Evolutionary conservation across 2,888 invertebrate genomes (phyloP).

Genomic region (Suillia variegata): DNA sequence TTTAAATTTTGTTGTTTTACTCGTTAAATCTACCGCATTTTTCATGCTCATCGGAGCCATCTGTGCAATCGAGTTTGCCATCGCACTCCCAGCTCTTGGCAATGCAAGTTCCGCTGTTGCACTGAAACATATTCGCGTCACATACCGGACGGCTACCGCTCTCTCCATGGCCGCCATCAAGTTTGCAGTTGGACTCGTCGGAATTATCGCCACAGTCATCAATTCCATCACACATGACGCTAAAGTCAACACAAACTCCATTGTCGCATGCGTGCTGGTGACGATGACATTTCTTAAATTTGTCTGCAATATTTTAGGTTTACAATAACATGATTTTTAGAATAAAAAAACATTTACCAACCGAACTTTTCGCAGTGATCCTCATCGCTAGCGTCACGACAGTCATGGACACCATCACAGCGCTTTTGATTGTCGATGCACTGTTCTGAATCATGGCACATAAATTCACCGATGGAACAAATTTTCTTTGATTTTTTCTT

Average conservation of each 20-base stretch:
- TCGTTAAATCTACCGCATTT: constrained; percentile 61
- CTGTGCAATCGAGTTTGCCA: constrained; percentile 74
- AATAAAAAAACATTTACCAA: constrained; percentile 34
- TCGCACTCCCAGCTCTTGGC: constrained; percentile 74
- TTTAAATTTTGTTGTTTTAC: too few species aligned
- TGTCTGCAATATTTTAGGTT: constrained; percentile 32
- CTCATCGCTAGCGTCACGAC: constrained; percentile 67
- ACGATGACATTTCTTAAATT: constrained; percentile 57
- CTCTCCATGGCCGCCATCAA: constrained; percentile 26
- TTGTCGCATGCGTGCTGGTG: constrained; percentile 63
- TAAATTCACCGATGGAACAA: constrained; percentile 63
- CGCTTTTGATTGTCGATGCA: constrained; percentile 62
- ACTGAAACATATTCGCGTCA: constrained; percentile 65
- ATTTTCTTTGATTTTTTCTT: constrained; percentile 38
- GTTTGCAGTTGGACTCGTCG: constrained; percentile 64
- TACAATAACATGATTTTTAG: not conserved
- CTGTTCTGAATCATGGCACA: constrained; percentile 63
- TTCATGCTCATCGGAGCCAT: constrained; percentile 75
- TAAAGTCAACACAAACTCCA: constrained; percentile 63
- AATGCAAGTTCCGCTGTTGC: constrained; percentile 73
- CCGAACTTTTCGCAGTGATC: constrained; percentile 62
- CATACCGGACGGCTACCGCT: constrained; percentile 44
- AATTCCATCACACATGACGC: constrained; percentile 63
- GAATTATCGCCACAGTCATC: constrained; percentile 67
- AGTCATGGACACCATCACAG: constrained; percentile 65